Base-by-base conservation (phyloP, 2,113 vertebrate species). In the Uria lomvia region DNA sequence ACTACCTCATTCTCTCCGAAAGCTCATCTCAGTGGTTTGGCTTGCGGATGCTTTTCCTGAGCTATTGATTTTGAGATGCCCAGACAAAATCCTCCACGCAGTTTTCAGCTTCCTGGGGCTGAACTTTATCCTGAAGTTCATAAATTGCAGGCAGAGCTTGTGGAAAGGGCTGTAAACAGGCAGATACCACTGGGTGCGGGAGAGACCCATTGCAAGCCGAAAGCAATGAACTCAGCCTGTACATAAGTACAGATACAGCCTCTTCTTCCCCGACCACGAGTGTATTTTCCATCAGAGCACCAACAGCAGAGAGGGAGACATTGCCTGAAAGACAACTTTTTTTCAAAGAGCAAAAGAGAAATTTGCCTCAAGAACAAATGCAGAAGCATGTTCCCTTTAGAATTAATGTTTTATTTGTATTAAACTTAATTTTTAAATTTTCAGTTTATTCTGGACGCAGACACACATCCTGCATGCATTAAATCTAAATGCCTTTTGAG, bases 221-320 rank as follows among this genome's bases (percentile, higher is more conserved):
- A 62, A 77, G n/a, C 24, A 36, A 5, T 3, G 55, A 76, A 21
- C 3, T 2, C 27, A 63, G 30, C n/a, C 40, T 40, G 21, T 6
- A 56, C 8, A 2, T 11, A n/a, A 77, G 6, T 27, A 68, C 16
- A 83, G 53, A 14, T 12, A 12, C 18, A 72, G 36, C 23, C 49
- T 56, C 40, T 23, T 63, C 45, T 58, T 27, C 43, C 38, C 23
- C 4, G 4, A 36, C 4, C 40, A 30, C 0, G 0, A 43, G 8
- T 6, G 11, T 9, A 6, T 70, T 88, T 76, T 77, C 60, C 30
- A 34, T 38, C 20, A 11, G 32, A 58, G 15, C 59, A 4, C 20
- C 9, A 70, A 12, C 10, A 66, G 53, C 67, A 52, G 1, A 73
- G 58, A 43, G 27, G 30, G 62, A 92, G n/a, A 67, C 4, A 12